Evolutionary conservation across 2,113 vertebrate species (phyloP).

Genomic region (Procapra przewalskii): DNA sequence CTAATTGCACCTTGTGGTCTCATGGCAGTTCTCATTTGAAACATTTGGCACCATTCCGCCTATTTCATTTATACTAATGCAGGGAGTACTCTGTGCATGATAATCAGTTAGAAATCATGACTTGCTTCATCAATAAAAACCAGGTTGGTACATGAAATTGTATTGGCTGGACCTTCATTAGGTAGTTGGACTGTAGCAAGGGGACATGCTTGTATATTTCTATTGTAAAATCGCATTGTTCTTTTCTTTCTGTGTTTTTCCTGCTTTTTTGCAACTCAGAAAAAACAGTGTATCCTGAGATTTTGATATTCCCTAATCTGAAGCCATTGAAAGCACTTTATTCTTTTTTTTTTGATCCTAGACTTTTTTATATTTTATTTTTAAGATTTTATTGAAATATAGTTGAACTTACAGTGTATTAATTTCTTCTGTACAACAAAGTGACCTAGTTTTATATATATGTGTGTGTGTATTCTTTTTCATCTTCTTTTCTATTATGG

Average conservation of each 20-base stretch:
- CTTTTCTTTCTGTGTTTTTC: constrained; percentile 72
- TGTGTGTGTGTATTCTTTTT: not conserved
- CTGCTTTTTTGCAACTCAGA: constrained; percentile 64
- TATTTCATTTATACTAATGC: constrained; percentile 81
- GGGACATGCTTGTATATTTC: constrained; percentile 72
- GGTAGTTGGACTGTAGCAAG: constrained; percentile 69
- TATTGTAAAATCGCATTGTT: constrained; percentile 71
- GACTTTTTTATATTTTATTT: not conserved
- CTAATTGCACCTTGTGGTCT: constrained; percentile 77
- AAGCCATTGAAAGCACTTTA: constrained; percentile 51
- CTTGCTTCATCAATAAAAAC: constrained; percentile 79
- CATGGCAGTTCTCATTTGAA: constrained; percentile 74
- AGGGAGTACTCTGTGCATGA: constrained; percentile 75
- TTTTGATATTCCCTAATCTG: constrained; percentile 56
- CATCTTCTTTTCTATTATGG: not conserved
- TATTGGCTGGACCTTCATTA: constrained; percentile 77
- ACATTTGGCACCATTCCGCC: constrained; percentile 75
- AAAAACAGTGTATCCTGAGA: constrained; percentile 1
- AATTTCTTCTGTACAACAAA: not conserved
- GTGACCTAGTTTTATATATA: not conserved
- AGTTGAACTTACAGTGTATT: not conserved
- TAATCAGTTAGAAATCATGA: constrained; percentile 79
- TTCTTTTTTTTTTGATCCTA: not conserved
- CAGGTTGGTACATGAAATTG: constrained; percentile 71
- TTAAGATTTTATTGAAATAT: not conserved